Evolutionary conservation across 2,113 vertebrate genomes (phyloP).

Genomic region (Sclerurus mexicanus): DNA sequence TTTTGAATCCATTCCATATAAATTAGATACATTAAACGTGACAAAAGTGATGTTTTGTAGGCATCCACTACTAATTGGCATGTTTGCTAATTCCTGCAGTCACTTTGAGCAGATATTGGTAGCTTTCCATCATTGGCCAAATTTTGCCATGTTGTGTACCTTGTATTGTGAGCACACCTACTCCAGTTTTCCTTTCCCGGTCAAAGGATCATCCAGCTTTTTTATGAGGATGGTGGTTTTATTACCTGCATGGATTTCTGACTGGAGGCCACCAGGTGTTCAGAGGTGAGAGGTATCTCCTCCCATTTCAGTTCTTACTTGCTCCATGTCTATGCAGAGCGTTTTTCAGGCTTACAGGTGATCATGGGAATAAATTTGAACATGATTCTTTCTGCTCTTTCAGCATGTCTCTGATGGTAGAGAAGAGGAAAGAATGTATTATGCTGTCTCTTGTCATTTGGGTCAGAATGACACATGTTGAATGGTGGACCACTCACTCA

Average conservation of each 20-base stretch:
- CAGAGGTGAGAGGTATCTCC: neutral
- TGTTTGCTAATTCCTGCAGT: neutral
- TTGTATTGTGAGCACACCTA: neutral
- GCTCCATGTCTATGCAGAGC: neutral
- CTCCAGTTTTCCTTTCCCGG: neutral
- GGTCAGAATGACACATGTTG: neutral
- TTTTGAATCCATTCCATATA: slow-evolving; percentile 52
- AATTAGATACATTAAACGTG: slow-evolving; percentile 25
- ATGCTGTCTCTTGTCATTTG: neutral
- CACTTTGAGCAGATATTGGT: neutral
- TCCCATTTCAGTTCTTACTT: neutral
- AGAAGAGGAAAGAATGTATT: neutral
- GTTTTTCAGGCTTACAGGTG: neutral
- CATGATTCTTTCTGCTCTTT: neutral
- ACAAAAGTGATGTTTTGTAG: slow-evolving; percentile 17
- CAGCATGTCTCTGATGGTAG: neutral
- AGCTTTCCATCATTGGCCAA: neutral
- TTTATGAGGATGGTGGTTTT: neutral
- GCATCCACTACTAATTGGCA: neutral
- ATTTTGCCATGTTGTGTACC: neutral
- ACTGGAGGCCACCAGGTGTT: neutral
- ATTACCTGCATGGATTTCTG: neutral
- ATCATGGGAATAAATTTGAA: neutral
- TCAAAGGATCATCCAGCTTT: neutral
- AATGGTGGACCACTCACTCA: neutral